Conservation (phyloP, 2,888 invertebrate genomes). For the Strigamia crassipes region DNA sequence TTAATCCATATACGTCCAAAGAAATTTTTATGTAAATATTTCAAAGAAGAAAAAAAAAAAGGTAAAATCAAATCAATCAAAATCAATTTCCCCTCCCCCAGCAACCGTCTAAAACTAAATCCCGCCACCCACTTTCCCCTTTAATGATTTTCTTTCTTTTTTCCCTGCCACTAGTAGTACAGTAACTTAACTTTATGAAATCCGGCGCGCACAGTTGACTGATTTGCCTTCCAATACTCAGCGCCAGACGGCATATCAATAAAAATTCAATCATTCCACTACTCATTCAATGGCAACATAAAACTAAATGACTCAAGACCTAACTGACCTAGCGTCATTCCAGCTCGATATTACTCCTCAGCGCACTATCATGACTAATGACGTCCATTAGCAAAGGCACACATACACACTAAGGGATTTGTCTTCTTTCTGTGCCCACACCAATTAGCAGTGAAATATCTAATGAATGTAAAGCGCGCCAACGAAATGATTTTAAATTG, state of each 20-base stretch:
- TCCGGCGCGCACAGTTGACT: not conserved
- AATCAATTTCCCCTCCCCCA: not conserved
- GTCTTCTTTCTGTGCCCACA: slow-evolving; percentile 10
- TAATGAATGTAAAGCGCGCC: slow-evolving; percentile 42
- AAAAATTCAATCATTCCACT: slow-evolving; percentile 37
- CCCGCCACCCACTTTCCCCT: not conserved
- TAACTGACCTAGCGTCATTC: slow-evolving; percentile 13
- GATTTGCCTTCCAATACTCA: slow-evolving; percentile 12
- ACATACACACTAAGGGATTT: slow-evolving; percentile 12
- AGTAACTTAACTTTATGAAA: slow-evolving; percentile 11
- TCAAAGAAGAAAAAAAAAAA: not conserved
- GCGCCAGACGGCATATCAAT: slow-evolving; percentile 29
- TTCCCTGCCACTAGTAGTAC: not conserved
- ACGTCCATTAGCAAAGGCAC: slow-evolving; percentile 15
- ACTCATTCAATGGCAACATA: slow-evolving; percentile 40
- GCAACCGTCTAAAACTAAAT: not conserved
- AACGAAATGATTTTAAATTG: slow-evolving; percentile 37
- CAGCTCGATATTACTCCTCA: slow-evolving; percentile 7
- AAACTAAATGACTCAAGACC: slow-evolving; percentile 38
- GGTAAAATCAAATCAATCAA: not conserved
- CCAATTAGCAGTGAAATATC: slow-evolving; percentile 37
- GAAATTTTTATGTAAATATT: not conserved
- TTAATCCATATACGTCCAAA: not conserved
- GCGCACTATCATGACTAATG: slow-evolving; percentile 12
- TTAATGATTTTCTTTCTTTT: not conserved